phyloP scores from a whole-genome alignment of 2,113 vertebrate species.

The Rostratula benghalensis region DNA sequence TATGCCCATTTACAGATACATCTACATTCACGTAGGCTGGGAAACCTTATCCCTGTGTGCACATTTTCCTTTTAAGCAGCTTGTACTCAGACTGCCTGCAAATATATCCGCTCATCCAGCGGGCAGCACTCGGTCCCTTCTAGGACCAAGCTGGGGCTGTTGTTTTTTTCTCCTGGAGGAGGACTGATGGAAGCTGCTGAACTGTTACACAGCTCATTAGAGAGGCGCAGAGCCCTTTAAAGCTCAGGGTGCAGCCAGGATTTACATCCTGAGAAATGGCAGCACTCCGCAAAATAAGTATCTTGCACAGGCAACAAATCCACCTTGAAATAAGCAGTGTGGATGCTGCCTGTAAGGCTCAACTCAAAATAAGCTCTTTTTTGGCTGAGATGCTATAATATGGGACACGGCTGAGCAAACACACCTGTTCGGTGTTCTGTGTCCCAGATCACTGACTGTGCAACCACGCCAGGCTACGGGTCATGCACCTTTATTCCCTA shows the following conservation, averaged over 20 bases:
- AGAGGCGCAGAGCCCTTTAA: not conserved
- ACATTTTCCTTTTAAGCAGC: constrained; percentile 13
- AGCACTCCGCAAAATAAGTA: not conserved
- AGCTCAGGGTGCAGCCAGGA: not conserved
- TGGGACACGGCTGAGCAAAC: not conserved
- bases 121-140: not conserved
- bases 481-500: not conserved
- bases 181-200: constrained; percentile 5
- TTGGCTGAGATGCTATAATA: not conserved
- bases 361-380: not conserved
- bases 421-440: not conserved
- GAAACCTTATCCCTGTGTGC: not conserved
- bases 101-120: not conserved
- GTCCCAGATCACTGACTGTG: not conserved
- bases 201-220: not conserved
- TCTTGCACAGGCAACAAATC: not conserved
- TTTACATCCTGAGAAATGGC: constrained; percentile 4
- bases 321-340: not conserved
- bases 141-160: not conserved
- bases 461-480: not conserved
- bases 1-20: not conserved
- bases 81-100: not conserved
- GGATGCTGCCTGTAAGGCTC: not conserved
- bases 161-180: not conserved
- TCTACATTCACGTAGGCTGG: not conserved